Evolutionary conservation across 2,888 invertebrate species (phyloP).

Genomic region (Galeopsomyia nigrocyanea): DNA sequence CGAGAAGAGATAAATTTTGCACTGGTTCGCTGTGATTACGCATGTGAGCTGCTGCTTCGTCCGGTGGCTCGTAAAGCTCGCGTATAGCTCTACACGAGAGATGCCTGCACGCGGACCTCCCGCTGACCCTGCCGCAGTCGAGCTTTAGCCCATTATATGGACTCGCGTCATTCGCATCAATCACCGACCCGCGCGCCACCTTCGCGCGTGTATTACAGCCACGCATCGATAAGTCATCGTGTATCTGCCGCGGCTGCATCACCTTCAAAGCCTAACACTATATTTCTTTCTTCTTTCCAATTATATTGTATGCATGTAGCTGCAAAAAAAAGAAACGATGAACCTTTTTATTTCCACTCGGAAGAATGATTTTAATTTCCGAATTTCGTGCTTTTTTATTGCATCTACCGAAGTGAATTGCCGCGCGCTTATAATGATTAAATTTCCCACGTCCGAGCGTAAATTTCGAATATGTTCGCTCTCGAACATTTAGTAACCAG

Average conservation of each 20-base stretch:
- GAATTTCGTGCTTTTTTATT: no score
- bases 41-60: not conserved
- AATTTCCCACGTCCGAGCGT: no score
- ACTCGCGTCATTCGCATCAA: conserved; percentile 26
- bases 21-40: not conserved
- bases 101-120: conserved; percentile 27
- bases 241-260: no score
- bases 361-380: no score
- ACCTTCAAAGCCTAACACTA: no score
- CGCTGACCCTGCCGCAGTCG: conserved; percentile 10
- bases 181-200: conserved; percentile 1
- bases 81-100: no score
- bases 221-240: not conserved
- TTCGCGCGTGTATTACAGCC: not conserved
- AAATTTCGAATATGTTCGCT: not conserved
- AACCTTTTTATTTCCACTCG: no score
- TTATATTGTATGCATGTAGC: no score
- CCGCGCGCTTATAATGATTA: no score
- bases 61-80: conserved; percentile 21
- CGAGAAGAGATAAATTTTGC: conserved; percentile 26
- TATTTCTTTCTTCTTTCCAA: not conserved
- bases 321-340: no score
- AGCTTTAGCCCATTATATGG: conserved; percentile 17
- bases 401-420: no score
- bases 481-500: conserved; percentile 1